Evolutionary conservation across 2,797 vertebrate genomes (phyloP).

Genomic region (Orientallactaga sibirica): DNA sequence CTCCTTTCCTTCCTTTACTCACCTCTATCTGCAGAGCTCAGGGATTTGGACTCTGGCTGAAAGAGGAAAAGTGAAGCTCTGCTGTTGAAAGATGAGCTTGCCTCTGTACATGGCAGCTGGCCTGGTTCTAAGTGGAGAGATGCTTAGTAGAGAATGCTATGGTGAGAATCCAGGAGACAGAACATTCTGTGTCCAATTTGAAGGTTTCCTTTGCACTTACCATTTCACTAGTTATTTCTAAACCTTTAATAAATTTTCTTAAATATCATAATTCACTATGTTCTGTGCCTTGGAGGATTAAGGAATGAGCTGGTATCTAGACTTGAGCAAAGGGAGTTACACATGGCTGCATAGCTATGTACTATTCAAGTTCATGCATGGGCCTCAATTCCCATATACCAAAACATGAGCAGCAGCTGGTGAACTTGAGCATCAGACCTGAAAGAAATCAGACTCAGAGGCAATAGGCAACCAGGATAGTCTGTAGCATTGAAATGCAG

Average conservation of each 20-base stretch:
- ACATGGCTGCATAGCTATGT: not conserved
- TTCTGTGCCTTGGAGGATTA: not conserved
- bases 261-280: not conserved
- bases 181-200: not conserved
- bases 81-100: not conserved
- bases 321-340: not conserved
- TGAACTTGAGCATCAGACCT: not conserved
- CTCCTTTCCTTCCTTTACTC: not conserved
- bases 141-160: not conserved
- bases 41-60: not conserved
- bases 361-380: not conserved
- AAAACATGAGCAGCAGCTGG: not conserved
- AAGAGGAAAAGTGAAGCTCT: not conserved
- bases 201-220: slow-evolving; percentile 2
- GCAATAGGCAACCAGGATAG: not conserved
- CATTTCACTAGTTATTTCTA: not conserved
- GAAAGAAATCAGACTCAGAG: not conserved
- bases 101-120: not conserved
- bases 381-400: too few relatives aligned
- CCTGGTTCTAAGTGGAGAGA: not conserved
- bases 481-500: not conserved
- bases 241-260: not conserved
- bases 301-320: not conserved
- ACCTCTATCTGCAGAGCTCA: not conserved
- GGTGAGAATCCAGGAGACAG: not conserved